Evolutionary conservation across 1,140 invertebrate genomes (phyloP).

Genomic region (Plutomurus gul): DNA sequence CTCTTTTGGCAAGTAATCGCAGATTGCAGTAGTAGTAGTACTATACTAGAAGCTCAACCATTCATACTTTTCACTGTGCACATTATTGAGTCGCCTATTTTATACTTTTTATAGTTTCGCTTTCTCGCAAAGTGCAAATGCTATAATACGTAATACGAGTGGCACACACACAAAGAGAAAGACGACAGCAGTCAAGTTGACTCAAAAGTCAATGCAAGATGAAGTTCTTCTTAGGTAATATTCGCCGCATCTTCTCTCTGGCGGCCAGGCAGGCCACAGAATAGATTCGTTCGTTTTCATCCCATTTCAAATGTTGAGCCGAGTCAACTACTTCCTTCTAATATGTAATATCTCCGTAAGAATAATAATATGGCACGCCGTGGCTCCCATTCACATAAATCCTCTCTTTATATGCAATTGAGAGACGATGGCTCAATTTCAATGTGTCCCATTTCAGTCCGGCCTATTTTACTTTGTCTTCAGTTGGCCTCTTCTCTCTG

Average conservation of each 20-base stretch:
- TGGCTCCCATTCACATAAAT: conserved; percentile 12
- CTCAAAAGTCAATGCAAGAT: not conserved
- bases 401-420: conserved; percentile 22
- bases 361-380: conserved; percentile 15
- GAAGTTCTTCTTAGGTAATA: not conserved
- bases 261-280: not conserved
- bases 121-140: too few relatives aligned
- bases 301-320: conserved; percentile 1
- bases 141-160: too few relatives aligned
- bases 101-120: not conserved
- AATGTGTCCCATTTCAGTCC: conserved; percentile 22
- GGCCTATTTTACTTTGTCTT: conserved; percentile 17
- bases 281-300: not conserved
- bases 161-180: too few relatives aligned
- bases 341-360: conserved; percentile 26
- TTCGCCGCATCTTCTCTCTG: not conserved
- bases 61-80: conserved; percentile 29
- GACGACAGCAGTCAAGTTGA: not conserved
- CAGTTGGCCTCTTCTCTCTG: not conserved
- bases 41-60: conserved; percentile 5
- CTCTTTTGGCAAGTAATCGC: conserved; percentile 13
- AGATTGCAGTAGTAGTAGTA: too few relatives aligned
- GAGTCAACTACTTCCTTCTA: conserved; percentile 17
- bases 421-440: conserved; percentile 26
- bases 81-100: not conserved